Evolutionary conservation across 1,140 invertebrate species (phyloP).

Genomic region (Papilio xuthus): DNA sequence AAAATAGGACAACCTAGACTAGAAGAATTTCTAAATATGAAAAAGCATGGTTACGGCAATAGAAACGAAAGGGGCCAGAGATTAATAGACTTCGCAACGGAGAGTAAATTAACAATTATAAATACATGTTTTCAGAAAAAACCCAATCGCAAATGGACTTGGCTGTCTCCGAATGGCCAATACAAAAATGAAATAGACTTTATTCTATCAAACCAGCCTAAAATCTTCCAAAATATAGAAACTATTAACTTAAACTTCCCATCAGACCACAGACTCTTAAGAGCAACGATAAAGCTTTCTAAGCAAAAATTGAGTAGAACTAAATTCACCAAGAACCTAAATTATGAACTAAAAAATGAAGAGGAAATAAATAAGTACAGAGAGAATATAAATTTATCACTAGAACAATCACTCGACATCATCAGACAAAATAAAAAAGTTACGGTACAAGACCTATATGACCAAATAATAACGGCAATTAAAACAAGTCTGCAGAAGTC

Average conservation of each 20-base stretch:
- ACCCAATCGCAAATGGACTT: slow-evolving; percentile 43
- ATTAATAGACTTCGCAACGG: slow-evolving; percentile 44
- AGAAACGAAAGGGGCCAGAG: slow-evolving; percentile 47
- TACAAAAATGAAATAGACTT: slow-evolving; percentile 50
- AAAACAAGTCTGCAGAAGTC: slow-evolving; percentile 34
- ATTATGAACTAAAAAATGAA: slow-evolving; percentile 30
- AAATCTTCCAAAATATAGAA: slow-evolving; percentile 43
- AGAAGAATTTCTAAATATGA: slow-evolving; percentile 40
- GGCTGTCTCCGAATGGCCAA: slow-evolving; percentile 39
- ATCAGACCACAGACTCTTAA: slow-evolving; percentile 44
- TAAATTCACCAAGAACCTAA: slow-evolving; percentile 22
- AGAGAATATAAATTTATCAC: slow-evolving; percentile 24
- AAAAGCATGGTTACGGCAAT: slow-evolving; percentile 41
- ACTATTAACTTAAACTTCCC: slow-evolving; percentile 46
- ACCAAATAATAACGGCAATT: slow-evolving; percentile 39
- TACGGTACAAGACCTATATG: slow-evolving; percentile 43
- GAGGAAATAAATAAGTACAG: slow-evolving; percentile 41
- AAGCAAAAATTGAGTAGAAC: slow-evolving; percentile 40
- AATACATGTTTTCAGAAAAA: slow-evolving; percentile 46
- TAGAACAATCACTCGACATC: background rate
- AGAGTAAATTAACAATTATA: slow-evolving; percentile 44
- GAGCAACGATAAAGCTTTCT: slow-evolving; percentile 41
- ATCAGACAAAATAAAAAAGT: slow-evolving; percentile 21
- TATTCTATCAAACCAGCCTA: slow-evolving; percentile 43
- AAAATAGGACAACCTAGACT: slow-evolving; percentile 43